Base-by-base conservation (phyloP, 2,888 invertebrate genomes). In the Pollenia labialis region DNA sequence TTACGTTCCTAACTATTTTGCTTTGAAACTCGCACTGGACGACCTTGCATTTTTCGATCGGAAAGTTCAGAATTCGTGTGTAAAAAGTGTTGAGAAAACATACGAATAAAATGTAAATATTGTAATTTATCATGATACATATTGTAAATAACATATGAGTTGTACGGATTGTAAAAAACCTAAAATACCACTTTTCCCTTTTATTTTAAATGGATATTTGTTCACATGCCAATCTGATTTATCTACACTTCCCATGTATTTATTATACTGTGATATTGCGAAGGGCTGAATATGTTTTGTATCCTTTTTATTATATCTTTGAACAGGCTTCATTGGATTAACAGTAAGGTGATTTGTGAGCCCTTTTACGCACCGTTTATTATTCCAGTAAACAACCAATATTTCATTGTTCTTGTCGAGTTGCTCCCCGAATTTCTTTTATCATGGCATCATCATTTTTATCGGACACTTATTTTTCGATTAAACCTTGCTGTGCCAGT, bases 401-500 rank as follows among this genome's bases (percentile, higher is more conserved):
- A 62, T 3, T 56, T 62, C 44, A 62, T 62, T 62, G n/a, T 16
- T 62, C 42, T 62, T 44, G 16, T 62, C 62, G 42, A 42, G 6
- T 40, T 4, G 40, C 12, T 60, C 40, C 58, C 12, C 58, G 40
- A 9, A 16, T 42, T 62, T 46, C 64, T 44, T 64, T 64, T 46
- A 46, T 64, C 44, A 64, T 64, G 3, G 46, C 9, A 18, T 64
- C 46, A 9, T 64, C 44, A 46, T 10, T 44, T 46, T 64, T 46
- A 64, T 46, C 11, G 64, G 64, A 18, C 16, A 64, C 11, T 46
- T 64, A 18, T 64, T 64, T n/a, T 44, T 11, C 64, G 44, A 46
- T 64, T 64, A n/a, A 12, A 64, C 18, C 62, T 42, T 42, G 62
- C 62, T 42, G n/a, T 42, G 12, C 62, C 62, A 42, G 56, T 56